These are phyloP conservation scores for Nephrotoma flavescens DNA, from an alignment of 2,888 invertebrate species.

Conservation along the genomic window DNA sequence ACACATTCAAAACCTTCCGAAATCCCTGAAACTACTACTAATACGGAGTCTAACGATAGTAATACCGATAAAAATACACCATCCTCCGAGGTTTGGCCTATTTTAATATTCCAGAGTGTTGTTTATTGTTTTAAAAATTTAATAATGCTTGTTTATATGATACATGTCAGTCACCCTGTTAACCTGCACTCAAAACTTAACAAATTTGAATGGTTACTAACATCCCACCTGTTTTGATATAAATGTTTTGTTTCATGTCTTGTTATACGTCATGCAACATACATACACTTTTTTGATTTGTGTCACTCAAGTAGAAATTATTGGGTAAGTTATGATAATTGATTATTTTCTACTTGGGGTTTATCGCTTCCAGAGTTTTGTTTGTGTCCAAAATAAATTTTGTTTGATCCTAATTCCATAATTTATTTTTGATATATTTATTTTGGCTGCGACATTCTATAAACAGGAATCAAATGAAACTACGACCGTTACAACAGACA, in stretches of 20 bases:
- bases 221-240: background rate
- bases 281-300: background rate
- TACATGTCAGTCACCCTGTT: background rate
- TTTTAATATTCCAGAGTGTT: background rate
- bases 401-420: background rate
- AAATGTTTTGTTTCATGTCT: background rate
- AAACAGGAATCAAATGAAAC: slow-evolving; percentile 5
- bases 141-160: background rate
- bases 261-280: background rate
- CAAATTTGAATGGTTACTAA: background rate
- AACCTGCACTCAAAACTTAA: background rate
- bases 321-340: background rate
- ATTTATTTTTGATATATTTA: background rate
- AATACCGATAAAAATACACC: background rate
- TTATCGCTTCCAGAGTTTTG: background rate
- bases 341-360: background rate
- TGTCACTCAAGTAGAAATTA: background rate
- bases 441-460: background rate
- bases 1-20: background rate
- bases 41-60: background rate
- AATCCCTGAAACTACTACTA: background rate
- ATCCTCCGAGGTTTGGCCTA: background rate
- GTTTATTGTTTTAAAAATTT: background rate
- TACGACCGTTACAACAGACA: slow-evolving; percentile 12
- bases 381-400: background rate